Conservation (phyloP, 2,888 invertebrate genomes). For the Diaprepes abbreviatus region DNA sequence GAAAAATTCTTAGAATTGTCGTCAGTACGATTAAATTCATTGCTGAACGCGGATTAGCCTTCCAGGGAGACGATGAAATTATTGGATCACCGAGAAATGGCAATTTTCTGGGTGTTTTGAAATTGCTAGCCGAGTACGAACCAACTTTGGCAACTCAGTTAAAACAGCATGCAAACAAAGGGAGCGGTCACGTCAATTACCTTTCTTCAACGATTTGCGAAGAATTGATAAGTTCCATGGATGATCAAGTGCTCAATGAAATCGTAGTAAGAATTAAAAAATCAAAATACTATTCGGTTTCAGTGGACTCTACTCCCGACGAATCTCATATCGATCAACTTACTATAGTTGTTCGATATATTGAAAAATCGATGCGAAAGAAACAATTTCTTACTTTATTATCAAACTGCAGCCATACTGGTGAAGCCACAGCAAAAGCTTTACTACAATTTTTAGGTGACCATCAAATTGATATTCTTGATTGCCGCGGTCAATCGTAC, state of each 20-base stretch:
- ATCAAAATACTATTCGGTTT: not conserved
- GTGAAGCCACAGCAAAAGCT: too few relatives aligned
- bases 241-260: not conserved
- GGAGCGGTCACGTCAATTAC: not conserved
- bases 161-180: not conserved
- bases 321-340: not conserved
- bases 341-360: not conserved
- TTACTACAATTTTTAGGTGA: not conserved
- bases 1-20: not conserved
- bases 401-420: too few relatives aligned
- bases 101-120: not conserved
- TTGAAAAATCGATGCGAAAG: too few relatives aligned
- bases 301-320: slow-evolving; percentile 1
- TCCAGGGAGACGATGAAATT: not conserved
- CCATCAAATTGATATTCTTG: not conserved
- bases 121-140: not conserved
- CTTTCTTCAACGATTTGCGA: slow-evolving; percentile 5
- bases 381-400: too few relatives aligned
- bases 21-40: not conserved
- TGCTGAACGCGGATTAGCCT: not conserved
- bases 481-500: slow-evolving; percentile 3
- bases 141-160: not conserved
- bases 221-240: not conserved
- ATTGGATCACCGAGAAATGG: not conserved
- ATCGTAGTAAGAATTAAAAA: not conserved